Evolutionary conservation across 2,888 invertebrate species (phyloP), one percentile per base, ranked within the genome.

Genomic region (Archaeoteleia sp.): DNA sequence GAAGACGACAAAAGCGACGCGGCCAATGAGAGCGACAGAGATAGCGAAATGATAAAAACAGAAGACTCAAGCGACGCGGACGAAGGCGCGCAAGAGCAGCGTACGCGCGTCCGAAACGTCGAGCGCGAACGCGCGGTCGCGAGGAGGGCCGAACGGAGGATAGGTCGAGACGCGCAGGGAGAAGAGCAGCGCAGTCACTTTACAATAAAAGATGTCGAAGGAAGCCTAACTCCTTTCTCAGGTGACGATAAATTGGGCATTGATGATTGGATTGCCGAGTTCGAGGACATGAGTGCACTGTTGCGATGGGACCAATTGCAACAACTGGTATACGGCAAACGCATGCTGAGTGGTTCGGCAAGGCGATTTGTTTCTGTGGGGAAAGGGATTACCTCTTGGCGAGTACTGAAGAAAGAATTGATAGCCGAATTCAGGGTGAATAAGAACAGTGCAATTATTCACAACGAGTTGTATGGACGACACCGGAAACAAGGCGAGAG

Each of bases 261-360:
- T 1, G 7, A 43, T 10, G 25, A 54, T 5, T 75, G 72, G 75
- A n/a, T 74, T 1, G 40, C 49, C 4, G 63, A 73, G 5, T 72
- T 75, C 35, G 72, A 74, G 39, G 72, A 69, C 9, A 65, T 60
- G 32, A 63, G 66, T 4, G 39, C 8, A 1, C 13, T 72, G 10
- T 57, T 66, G 1, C 35, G 27, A 8, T 73, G 70, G 71, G 39
- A 23, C 1, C 63, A 69, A 2, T 10, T 70, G 1, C 72, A 72
- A 7, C 73, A 61, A 29, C 9, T 71, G 1, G 65, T 70, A 0
- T 74, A 68, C 8, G 72, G 63, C 0, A 69, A 70, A 30, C 51
- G 60, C 0, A 43, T 75, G 58, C 25, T 74, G 3, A 35, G 40
- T 0, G 73, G 69, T 0, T 73, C 71, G 0, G 74, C 72, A 0